Evolutionary conservation across 1,140 invertebrate species (phyloP).

Genomic region (Agrypnia vestita): DNA sequence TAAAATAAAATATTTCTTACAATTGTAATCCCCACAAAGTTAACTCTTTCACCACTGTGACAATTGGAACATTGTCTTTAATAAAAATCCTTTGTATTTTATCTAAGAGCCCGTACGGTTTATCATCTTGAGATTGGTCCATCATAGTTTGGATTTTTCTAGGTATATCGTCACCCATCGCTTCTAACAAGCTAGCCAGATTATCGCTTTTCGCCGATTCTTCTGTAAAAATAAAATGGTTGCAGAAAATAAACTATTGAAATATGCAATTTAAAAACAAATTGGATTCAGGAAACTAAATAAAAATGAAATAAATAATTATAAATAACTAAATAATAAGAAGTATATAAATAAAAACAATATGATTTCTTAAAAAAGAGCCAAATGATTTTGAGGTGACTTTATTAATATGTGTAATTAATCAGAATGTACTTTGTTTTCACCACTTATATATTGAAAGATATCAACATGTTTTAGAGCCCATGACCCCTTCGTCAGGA

Average conservation of each 20-base stretch:
- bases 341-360: background rate
- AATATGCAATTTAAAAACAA: background rate
- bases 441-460: too few relatives aligned
- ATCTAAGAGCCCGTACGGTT: conserved; percentile 22
- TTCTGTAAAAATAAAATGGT: conserved; percentile 4
- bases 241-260: background rate
- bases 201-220: background rate
- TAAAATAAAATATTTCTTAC: conserved; percentile 11
- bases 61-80: conserved; percentile 12
- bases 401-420: too few relatives aligned
- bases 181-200: conserved; percentile 1
- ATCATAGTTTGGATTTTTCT: conserved; percentile 33
- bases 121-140: conserved; percentile 35
- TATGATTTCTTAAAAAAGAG: too few relatives aligned
- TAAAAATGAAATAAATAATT: too few relatives aligned
- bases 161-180: conserved; percentile 11
- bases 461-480: too few relatives aligned
- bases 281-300: background rate
- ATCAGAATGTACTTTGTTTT: too few relatives aligned
- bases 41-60: conserved; percentile 14
- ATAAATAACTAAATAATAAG: background rate
- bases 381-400: too few relatives aligned
- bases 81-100: conserved; percentile 22
- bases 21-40: conserved; percentile 30
- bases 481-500: too few relatives aligned